Evolutionary conservation across 2,797 vertebrate species (phyloP).

Genomic region (Delichon dasypus): DNA sequence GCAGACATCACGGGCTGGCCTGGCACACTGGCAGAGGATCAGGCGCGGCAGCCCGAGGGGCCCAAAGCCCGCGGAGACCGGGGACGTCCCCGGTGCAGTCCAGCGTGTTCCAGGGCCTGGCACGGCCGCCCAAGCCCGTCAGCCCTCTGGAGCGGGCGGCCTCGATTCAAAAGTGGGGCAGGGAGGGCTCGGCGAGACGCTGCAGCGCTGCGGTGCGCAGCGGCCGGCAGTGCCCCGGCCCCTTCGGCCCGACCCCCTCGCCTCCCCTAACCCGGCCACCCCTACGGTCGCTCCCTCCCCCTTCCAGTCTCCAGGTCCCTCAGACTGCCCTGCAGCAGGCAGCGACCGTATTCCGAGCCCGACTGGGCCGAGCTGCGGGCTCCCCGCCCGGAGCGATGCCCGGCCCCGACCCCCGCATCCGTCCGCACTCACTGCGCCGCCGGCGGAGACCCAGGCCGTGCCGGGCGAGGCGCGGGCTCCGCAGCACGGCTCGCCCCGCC

Average conservation of each 20-base stretch:
- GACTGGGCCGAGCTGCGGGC: too few species aligned
- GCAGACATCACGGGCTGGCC: background rate
- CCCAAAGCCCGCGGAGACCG: background rate
- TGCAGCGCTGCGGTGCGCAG: background rate
- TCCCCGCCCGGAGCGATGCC: background rate
- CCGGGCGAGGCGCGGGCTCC: constrained; percentile 87
- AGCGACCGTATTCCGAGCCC: background rate
- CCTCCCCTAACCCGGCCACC: background rate
- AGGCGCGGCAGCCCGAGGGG: rapidly evolving
- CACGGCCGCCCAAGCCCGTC: background rate
- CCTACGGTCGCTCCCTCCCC: background rate
- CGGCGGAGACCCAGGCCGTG: constrained; percentile 87
- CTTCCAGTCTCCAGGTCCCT: background rate
- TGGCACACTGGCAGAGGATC: background rate
- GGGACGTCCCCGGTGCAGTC: background rate
- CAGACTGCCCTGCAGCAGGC: background rate
- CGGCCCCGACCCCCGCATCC: background rate
- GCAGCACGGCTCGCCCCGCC: constrained; percentile 87
- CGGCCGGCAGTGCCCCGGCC: too few species aligned
- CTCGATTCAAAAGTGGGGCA: background rate
- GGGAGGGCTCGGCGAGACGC: background rate
- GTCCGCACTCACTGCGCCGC: constrained; percentile 83
- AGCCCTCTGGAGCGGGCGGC: rapidly evolving
- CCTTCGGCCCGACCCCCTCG: background rate
- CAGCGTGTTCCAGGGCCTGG: background rate